Percentiles rank a stretch among this genome's conserved stretches.
Conservation (phyloP, 2,888 invertebrate species). For the Argyresthia albistria region DNA sequence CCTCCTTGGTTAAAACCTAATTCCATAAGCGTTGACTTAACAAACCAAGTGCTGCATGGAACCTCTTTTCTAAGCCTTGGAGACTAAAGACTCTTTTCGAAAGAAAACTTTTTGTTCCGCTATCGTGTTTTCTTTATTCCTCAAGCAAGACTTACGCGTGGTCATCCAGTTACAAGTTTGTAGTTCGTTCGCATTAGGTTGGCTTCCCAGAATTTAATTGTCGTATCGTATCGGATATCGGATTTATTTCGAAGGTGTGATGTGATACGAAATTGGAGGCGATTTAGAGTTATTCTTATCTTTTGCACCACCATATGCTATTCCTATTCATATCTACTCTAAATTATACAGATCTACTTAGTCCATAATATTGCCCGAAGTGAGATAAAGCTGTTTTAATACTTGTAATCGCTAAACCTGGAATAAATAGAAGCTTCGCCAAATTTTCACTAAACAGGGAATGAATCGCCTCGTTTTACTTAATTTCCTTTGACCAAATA, state of each 20-base stretch:
- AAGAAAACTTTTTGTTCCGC: not conserved
- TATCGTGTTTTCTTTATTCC: conserved; percentile 14
- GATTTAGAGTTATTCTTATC: no score
- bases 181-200: conserved; percentile 5
- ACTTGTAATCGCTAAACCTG: no score
- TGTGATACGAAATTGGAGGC: no score
- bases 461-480: no score
- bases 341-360: no score
- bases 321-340: no score
- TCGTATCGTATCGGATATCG: not conserved
- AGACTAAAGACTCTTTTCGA: not conserved
- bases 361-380: no score
- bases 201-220: conserved; percentile 13
- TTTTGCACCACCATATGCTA: no score
- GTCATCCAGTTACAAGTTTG: conserved; percentile 9
- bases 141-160: conserved; percentile 10
- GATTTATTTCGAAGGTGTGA: no score
- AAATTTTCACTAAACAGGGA: no score
- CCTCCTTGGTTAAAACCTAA: not conserved
- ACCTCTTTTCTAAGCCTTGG: not conserved
- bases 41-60: not conserved
- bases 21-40: not conserved
- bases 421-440: no score
- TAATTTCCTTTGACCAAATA: conserved; percentile 9
- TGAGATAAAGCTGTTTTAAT: no score